Base-by-base conservation (phyloP, 2,113 vertebrate genomes). In the Perognathus longimembris region DNA sequence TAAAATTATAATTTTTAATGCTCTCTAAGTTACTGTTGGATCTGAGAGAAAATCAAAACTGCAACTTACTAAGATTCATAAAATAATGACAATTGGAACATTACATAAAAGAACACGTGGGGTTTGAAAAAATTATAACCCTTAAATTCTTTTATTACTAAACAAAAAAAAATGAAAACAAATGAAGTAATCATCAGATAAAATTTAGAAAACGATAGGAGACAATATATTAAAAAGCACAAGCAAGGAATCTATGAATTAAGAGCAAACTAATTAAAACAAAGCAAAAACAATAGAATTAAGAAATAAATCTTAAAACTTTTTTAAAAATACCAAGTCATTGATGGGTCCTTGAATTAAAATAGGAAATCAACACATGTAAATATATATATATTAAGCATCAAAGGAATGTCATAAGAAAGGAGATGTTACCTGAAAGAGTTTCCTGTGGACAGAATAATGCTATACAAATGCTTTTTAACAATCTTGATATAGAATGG, bases 271-370 rank as follows among this genome's bases (percentile, higher is more conserved):
- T 71, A 75, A 66, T 74, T 66, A 86, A 89, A 94, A 75, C 59
- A 71, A 92, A 92, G 40, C 24, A 90, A 90, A 71, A 69, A 38
- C 12, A 7, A 7, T n/a, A 79, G 40, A 88, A 88, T 14, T 82
- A 36, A 90, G 38, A 94, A 61, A 34, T 36, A 63, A 71, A 17
- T 76, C 38, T 94, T 61, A 61, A 74, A 36, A 11, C 71, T 22
- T 85, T 34, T 85, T 90, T 94, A n/a, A 86, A 85, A 88, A 90
- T 76, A 32, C 11, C 40, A 78, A 74, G 22, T 92, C 36, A 63
- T 12, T 79, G 22, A 61, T n/a, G 70, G 22, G 54, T 73, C 38
- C 73, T 78, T 85, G 3, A 77, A 85, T 90, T 32, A 74, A 54
- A 54, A 54, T n/a, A 74, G 40, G 76, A 71, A 69, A 75, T 91